A percentile compares a stretch with the other conserved stretches of the same genome.
Conservation (phyloP, 2,113 vertebrate genomes). For the Mus spicilegus region DNA sequence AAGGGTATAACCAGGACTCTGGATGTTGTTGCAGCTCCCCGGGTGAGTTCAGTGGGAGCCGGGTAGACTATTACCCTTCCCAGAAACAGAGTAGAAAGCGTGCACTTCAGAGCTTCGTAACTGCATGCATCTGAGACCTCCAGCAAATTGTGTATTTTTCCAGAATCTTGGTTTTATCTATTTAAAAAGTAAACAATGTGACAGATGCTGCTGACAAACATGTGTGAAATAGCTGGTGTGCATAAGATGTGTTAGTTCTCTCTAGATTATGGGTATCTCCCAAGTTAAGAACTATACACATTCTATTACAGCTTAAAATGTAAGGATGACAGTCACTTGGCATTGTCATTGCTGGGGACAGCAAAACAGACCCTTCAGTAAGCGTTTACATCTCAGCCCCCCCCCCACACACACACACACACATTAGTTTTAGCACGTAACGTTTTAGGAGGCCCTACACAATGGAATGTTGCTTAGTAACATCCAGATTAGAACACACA, state of each 20-base stretch:
- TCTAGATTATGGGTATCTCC: background rate
- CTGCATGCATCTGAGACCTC: constrained; percentile 5
- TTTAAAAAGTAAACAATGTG: constrained; percentile 35
- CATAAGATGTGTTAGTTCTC: background rate
- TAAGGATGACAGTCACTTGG: background rate
- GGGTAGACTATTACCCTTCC: background rate
- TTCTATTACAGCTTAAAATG: background rate
- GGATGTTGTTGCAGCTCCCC: constrained; percentile 16
- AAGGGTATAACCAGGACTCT: background rate
- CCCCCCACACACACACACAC: background rate
- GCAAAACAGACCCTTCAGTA: background rate
- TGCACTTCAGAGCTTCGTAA: background rate
- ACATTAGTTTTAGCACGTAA: constrained; percentile 18
- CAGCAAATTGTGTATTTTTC: constrained; percentile 29
- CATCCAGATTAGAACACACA: constrained; percentile 53
- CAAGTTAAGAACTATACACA: background rate
- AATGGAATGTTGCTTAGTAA: constrained; percentile 51
- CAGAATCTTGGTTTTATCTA: constrained; percentile 12
- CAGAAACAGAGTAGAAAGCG: background rate
- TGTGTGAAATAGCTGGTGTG: background rate
- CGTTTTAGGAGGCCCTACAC: constrained; percentile 18
- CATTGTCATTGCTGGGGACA: background rate
- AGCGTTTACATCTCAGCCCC: constrained; percentile 11
- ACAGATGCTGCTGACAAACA: background rate
- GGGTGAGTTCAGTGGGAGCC: background rate